Conservation (phyloP, 1,140 invertebrate genomes). For the Pseudoatta argentina region DNA sequence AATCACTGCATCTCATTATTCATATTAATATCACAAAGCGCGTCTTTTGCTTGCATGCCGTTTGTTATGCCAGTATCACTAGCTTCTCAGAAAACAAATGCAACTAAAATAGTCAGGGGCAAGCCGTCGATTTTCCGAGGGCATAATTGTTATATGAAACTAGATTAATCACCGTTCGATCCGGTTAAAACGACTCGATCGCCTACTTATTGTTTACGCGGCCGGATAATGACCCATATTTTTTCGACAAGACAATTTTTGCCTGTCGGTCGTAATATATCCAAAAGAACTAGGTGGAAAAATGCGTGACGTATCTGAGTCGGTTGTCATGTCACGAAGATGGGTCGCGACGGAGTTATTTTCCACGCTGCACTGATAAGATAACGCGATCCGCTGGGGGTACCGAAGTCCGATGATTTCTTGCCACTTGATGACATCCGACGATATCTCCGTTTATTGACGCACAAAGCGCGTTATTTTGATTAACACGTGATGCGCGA, state of each 20-base stretch:
- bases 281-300: constrained; percentile 39
- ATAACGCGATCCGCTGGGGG: constrained; percentile 66
- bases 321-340: constrained; percentile 3
- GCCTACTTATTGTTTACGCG: neutral
- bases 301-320: neutral
- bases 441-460: constrained; percentile 17
- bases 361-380: constrained; percentile 66
- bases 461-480: constrained; percentile 15
- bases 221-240: constrained; percentile 16
- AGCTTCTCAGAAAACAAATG: constrained; percentile 10
- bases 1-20: neutral
- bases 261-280: neutral
- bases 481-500: neutral
- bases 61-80: neutral
- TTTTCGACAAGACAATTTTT: neutral
- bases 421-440: constrained; percentile 17
- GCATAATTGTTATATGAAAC: neutral
- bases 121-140: neutral
- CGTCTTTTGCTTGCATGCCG: neutral
- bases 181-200: constrained; percentile 25
- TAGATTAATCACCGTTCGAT: constrained; percentile 1
- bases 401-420: constrained; percentile 37
- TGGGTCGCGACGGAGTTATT: constrained; percentile 50
- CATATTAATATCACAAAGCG: neutral
- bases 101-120: neutral